Conservation (phyloP, 2,113 vertebrate genomes). For the Ceratotherium simum region DNA sequence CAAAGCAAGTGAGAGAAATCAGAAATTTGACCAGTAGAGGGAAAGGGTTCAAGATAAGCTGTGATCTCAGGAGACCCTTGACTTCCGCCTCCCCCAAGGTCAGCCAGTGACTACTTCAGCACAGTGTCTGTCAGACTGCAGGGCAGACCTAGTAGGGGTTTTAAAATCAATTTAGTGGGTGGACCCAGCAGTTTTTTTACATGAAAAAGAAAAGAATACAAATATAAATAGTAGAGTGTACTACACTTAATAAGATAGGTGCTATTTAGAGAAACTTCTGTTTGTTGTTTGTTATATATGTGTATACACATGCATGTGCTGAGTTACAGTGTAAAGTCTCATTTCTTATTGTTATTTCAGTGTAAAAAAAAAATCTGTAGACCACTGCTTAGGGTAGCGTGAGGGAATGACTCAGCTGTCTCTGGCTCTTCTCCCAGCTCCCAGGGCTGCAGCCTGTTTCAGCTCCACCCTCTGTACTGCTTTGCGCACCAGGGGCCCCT, state of each 20-base stretch:
- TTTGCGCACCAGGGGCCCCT: neutral
- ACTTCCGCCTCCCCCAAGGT: neutral
- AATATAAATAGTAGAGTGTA: neutral
- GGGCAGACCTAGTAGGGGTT: neutral
- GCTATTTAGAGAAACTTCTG: neutral
- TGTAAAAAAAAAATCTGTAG: neutral
- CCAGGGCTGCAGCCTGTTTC: neutral
- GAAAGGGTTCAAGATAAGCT: neutral
- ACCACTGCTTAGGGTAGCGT: neutral
- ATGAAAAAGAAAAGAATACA: neutral
- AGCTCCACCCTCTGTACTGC: neutral
- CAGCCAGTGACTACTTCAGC: no score
- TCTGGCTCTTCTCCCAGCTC: neutral
- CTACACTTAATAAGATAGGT: neutral
- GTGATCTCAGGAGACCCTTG: neutral
- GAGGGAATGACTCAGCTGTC: neutral
- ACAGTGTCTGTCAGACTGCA: neutral
- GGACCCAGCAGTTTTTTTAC: neutral
- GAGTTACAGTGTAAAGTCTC: neutral
- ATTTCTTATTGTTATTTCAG: neutral
- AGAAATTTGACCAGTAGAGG: neutral
- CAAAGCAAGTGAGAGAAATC: neutral
- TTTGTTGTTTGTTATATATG: neutral
- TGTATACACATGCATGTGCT: neutral
- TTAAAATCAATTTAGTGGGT: neutral